Conservation (phyloP, 2,888 invertebrate species). For the Metopia argyrocephala region DNA sequence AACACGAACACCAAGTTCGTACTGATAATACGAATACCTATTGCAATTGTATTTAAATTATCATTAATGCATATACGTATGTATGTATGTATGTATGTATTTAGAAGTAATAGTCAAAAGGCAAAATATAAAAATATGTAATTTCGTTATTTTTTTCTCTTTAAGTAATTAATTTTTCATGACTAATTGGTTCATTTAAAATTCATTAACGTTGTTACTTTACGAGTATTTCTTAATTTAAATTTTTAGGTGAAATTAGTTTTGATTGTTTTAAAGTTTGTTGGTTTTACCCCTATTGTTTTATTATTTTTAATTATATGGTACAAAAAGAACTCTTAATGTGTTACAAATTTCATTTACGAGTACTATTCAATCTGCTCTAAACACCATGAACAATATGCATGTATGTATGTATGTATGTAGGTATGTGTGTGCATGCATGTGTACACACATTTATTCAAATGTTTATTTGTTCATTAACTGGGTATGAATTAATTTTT, state of each 20-base stretch:
- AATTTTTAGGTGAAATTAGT: constrained; percentile 45
- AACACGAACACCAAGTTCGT: too few relatives aligned
- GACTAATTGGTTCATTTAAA: constrained; percentile 20
- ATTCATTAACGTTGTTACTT: constrained; percentile 15
- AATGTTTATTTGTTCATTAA: background rate
- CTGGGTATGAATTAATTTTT: constrained; percentile 7
- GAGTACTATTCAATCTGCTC: constrained; percentile 56
- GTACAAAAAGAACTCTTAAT: constrained; percentile 37
- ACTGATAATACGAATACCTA: too few relatives aligned
- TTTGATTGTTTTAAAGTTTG: constrained; percentile 16
- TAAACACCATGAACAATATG: constrained; percentile 45
- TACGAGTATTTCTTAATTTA: background rate
- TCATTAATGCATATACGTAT: too few relatives aligned
- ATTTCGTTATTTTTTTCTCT: too few relatives aligned
- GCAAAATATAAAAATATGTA: too few relatives aligned
- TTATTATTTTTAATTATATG: constrained; percentile 9
- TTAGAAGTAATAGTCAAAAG: too few relatives aligned
- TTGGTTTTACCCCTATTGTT: constrained; percentile 21
- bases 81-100: too few relatives aligned
- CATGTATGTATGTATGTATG: background rate
- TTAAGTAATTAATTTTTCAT: constrained; percentile 4
- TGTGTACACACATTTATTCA: background rate
- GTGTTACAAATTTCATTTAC: constrained; percentile 57
- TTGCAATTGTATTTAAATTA: too few relatives aligned
- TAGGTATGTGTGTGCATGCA: too few relatives aligned